Percentiles rank a stretch among this genome's conserved stretches.
Conservation (phyloP, 2,888 invertebrate species). For the Buathra laborator region DNA sequence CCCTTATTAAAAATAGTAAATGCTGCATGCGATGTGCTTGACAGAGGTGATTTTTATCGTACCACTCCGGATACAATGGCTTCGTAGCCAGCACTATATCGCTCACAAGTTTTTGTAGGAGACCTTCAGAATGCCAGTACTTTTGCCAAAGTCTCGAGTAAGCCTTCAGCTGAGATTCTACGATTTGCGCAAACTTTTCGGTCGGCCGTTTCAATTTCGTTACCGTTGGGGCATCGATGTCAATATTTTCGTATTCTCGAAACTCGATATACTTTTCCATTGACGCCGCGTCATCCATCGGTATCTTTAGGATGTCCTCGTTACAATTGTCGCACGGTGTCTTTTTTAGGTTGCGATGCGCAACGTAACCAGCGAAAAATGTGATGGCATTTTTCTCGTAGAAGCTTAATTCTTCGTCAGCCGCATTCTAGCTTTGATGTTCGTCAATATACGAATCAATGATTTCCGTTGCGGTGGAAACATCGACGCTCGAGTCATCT, state of each 20-base stretch:
- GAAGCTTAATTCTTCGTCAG: no score
- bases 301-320: not conserved
- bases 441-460: no score
- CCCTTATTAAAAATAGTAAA: not conserved
- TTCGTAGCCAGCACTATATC: not conserved
- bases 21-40: not conserved
- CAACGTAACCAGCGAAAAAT: conserved; percentile 38
- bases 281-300: conserved; percentile 35
- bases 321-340: conserved; percentile 20
- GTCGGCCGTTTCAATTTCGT: conserved; percentile 32
- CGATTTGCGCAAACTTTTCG: conserved; percentile 19
- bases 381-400: conserved; percentile 27
- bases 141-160: not conserved
- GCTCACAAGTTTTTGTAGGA: not conserved
- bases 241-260: conserved; percentile 27
- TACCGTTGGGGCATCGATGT: conserved; percentile 30
- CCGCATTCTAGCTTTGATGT: no score
- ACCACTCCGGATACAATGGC: conserved; percentile 1
- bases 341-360: conserved; percentile 1
- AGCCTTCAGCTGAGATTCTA: conserved; percentile 21
- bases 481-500: no score
- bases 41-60: not conserved
- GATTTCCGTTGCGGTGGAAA: no score
- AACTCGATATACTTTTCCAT: conserved; percentile 29
- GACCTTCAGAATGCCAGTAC: not conserved